Base-by-base conservation (phyloP, 2,797 vertebrate genomes). In the Taenioides sp. region DNA sequence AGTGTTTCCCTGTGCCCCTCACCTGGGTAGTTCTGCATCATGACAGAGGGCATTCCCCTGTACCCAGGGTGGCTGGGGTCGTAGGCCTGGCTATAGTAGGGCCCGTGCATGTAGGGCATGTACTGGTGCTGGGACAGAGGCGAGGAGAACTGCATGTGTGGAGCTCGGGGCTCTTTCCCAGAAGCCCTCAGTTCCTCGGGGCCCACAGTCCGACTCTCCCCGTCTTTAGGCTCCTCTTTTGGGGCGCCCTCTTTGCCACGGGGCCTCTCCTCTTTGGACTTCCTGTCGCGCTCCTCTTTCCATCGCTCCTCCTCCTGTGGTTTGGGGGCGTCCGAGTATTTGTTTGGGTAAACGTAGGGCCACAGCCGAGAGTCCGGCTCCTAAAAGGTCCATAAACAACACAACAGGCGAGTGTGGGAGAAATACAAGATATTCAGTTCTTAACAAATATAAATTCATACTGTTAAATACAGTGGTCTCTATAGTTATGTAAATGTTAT, bases 11-110 rank as follows among this genome's bases (percentile, higher is more conserved):
- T 17, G 14, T 28, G 4, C 1, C 12, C 7, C 59, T 62, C 60
- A 98, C 97, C 97, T 96, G 96, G 95, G 91, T 98, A 98, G 84
- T 96, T 98, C 89, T 97, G 97, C 97, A 98, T 98, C 97, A 98
- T 98, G 89, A 98, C 96, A 0, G 96, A 93, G 65, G 97, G 95
- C 94, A 98, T 95, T 81, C 95, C 93, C 60, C 97, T 94, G 87
- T 96, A 98, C 86, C 96, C 96, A 74, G 97, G 96, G 84, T 98
- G 97, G 91, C 79, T 96, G 83, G 97, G 95, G 89, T 98, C 97
- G 7, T 97, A 98, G 1, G 95, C 94, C 89, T 97, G 97, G 90
- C 95, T 96, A 80, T 98, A 98, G 74, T 96, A 95, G 87, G 98
- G 97, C 83, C 96, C 95, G 16, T 97, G 96, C 95, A 98, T 95